A percentile compares a stretch with the other conserved stretches of the same genome.
Conservation (phyloP, 2,797 vertebrate species). For the Chiloscyllium punctatum region DNA sequence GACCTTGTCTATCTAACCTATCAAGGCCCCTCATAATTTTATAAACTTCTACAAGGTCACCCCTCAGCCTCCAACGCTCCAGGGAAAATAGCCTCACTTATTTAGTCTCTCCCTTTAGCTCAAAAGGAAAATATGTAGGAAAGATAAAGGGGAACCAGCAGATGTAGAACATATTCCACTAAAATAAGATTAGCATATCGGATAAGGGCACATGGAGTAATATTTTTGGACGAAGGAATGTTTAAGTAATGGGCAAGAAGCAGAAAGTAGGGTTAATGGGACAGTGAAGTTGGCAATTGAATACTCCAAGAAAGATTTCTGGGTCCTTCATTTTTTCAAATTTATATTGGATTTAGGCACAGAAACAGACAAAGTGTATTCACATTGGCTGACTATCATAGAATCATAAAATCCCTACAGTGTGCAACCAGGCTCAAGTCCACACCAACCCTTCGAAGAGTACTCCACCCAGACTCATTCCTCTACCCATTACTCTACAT, state of each 20-base stretch:
- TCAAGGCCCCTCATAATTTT: too few species aligned
- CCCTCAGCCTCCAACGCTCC: too few species aligned
- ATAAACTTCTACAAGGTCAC: too few species aligned
- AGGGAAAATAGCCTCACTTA: too few species aligned
- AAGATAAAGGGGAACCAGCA: neutral
- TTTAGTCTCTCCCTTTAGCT: too few species aligned
- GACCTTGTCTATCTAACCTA: too few species aligned
- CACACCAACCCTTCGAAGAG: too few species aligned
- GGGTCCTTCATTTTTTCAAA: neutral
- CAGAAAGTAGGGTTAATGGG: neutral
- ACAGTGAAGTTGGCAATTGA: neutral
- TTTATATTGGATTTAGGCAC: neutral
- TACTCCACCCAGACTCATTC: too few species aligned
- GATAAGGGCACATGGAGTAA: neutral
- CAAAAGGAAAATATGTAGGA: too few species aligned
- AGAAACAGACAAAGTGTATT: neutral
- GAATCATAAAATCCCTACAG: too few species aligned
- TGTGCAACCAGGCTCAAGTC: too few species aligned
- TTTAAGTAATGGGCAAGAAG: neutral
- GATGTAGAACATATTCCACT: neutral
- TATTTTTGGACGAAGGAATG: neutral
- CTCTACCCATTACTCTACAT: too few species aligned
- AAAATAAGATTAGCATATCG: neutral
- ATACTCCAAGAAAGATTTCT: neutral
- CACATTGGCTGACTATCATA: neutral